phyloP scores from a whole-genome alignment of 2,888 invertebrate genomes.

The Megaustenia siamemsis region DNA sequence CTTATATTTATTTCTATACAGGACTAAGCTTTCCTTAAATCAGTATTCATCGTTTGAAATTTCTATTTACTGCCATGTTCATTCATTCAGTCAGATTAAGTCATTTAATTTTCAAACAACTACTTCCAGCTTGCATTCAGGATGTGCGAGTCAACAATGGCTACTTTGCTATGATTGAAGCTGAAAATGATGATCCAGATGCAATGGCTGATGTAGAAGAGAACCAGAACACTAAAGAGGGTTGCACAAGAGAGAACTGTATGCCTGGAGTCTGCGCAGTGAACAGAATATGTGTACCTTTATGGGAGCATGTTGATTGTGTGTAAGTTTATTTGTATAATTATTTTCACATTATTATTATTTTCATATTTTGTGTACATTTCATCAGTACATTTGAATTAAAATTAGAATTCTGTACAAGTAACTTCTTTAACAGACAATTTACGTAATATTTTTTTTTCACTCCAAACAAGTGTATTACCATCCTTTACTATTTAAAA shows the following conservation, averaged over 20 bases:
- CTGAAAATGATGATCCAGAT: slow-evolving; percentile 82
- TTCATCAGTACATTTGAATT: background rate
- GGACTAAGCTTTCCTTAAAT: too few relatives aligned
- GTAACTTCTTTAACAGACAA: too few relatives aligned
- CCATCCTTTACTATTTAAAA: too few relatives aligned
- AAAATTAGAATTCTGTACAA: too few relatives aligned
- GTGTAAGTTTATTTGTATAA: slow-evolving; percentile 83
- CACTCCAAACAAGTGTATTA: too few relatives aligned
- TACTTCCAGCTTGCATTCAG: slow-evolving; percentile 86
- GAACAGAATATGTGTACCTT: slow-evolving; percentile 94
- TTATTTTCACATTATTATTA: background rate
- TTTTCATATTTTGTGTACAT: background rate
- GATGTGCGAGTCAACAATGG: slow-evolving; percentile 94
- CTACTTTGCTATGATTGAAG: slow-evolving; percentile 88
- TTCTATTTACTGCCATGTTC: too few relatives aligned
- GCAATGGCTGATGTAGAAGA: slow-evolving; percentile 97
- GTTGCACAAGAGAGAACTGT: slow-evolving; percentile 88
- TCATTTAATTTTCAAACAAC: background rate
- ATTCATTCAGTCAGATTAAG: too few relatives aligned
- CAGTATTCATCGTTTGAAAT: too few relatives aligned
- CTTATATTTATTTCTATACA: too few relatives aligned
- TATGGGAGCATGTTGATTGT: slow-evolving; percentile 99
- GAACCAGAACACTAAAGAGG: slow-evolving; percentile 93
- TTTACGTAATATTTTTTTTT: too few relatives aligned
- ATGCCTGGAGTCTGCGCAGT: slow-evolving; percentile 77